Conservation (phyloP, 2,888 invertebrate species). For the Pogonocherus hispidulus region DNA sequence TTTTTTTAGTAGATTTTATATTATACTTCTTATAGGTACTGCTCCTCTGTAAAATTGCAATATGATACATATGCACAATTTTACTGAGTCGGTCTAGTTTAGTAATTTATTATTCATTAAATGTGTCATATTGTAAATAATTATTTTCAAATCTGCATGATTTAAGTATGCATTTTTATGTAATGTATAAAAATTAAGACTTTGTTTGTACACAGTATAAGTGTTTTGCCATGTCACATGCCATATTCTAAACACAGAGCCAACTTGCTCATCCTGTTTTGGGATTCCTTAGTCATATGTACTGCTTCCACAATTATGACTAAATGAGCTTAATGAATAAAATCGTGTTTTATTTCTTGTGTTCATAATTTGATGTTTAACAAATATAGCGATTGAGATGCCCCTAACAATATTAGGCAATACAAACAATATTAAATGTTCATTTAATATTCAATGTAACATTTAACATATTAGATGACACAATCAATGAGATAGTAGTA, state of each 20-base stretch:
- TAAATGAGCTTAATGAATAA: slow-evolving; percentile 67
- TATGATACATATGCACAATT: slow-evolving; percentile 32
- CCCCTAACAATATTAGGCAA: neutral
- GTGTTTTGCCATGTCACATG: slow-evolving; percentile 63
- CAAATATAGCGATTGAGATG: too few species aligned
- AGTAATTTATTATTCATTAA: neutral
- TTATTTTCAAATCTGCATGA: slow-evolving; percentile 33
- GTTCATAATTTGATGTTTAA: too few species aligned
- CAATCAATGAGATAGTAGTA: too few species aligned
- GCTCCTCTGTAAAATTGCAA: slow-evolving; percentile 18
- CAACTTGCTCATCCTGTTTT: slow-evolving; percentile 57
- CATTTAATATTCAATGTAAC: too few species aligned
- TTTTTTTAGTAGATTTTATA: neutral
- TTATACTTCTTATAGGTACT: slow-evolving; percentile 12
- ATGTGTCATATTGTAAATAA: slow-evolving; percentile 35
- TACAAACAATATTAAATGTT: too few species aligned
- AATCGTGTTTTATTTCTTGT: slow-evolving; percentile 46
- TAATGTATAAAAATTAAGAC: slow-evolving; percentile 34
- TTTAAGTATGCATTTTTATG: slow-evolving; percentile 25
- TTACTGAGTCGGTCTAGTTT: slow-evolving; percentile 11
- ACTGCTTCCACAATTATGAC: slow-evolving; percentile 67
- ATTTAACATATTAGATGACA: too few species aligned
- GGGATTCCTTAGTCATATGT: slow-evolving; percentile 65
- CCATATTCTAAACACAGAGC: slow-evolving; percentile 60
- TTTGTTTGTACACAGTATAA: slow-evolving; percentile 59